Evolutionary conservation across 2,888 invertebrate genomes (phyloP), one percentile per base, ranked within the genome.

Genomic region (Papilio elwesi): DNA sequence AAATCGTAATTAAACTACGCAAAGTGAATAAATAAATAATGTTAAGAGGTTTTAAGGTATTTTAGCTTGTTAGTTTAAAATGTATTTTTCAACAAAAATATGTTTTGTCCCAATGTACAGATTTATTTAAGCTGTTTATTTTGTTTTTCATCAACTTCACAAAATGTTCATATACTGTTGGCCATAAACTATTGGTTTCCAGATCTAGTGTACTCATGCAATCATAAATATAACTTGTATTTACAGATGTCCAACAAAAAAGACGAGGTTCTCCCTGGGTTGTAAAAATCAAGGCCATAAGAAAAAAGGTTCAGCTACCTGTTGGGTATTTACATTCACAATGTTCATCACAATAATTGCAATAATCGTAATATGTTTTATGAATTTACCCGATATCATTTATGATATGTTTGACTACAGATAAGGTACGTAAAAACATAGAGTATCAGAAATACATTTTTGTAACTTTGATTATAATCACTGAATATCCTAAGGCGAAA

Each of bases 351-450:
- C 13, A n/a, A 2, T 70, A 47, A 63, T 49, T 52, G 51, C n/a
- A 69, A 3, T 63, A 12, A 15, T 16, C 7, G 15, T 62, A 16
- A 9, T 62, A 8, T 49, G 36, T 62, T 69, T 38, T 13, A n/a
- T 69, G 7, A 62, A 69, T 43, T 52, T 69, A 51, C 62, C 62
- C 10, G 69, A 52, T 11, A 13, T 51, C 0, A 49, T 69, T 62
- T 16, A 36, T 62, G 62, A 69, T 43, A 48, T 69, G 7, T 59
- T 38, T 38, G 62, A 63, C 36, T 38, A 69, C 36, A 62, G 62
- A 26, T n/a, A 16, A 69, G 62, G 68, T 69, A 43, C 9, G 53
- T 67, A 5, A 51, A 36, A 36, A 16, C 16, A 6, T 11, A 36
- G 55, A 13, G 16, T 52, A 52, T 11, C 13, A 10, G 10, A 10